Evolutionary conservation across 1,140 invertebrate genomes (phyloP).

Genomic region (Bombus terrestris): DNA sequence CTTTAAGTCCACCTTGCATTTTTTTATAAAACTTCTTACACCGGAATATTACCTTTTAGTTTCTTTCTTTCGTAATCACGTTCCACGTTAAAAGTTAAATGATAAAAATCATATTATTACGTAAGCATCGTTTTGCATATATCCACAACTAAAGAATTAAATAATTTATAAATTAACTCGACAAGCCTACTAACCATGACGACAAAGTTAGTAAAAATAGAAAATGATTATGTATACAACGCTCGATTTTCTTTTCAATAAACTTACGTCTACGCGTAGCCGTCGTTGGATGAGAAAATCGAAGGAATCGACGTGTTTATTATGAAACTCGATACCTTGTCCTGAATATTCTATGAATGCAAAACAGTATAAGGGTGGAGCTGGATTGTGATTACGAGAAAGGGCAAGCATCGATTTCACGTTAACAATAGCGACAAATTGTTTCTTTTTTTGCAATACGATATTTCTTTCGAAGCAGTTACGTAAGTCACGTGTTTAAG

Average conservation of each 20-base stretch:
- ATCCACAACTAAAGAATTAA: too few species aligned
- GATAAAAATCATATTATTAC: too few species aligned
- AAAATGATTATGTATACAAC: not conserved
- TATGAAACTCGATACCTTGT: not conserved
- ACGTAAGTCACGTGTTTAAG: not conserved
- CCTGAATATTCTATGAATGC: slow-evolving; percentile 8
- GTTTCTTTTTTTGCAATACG: too few species aligned
- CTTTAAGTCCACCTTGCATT: not conserved
- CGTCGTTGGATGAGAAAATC: not conserved
- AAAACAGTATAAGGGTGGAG: not conserved
- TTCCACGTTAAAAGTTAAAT: too few species aligned
- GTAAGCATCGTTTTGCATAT: too few species aligned
- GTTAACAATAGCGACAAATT: not conserved
- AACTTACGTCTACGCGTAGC: not conserved
- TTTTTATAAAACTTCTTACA: not conserved
- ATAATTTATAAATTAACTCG: not conserved
- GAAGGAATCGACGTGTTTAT: not conserved
- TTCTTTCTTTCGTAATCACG: not conserved
- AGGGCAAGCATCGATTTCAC: not conserved
- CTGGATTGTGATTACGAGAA: not conserved
- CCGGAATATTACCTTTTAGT: too few species aligned
- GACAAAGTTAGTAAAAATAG: not conserved
- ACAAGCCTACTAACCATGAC: too few species aligned
- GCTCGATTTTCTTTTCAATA: not conserved
- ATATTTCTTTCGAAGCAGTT: not conserved